Evolutionary conservation across 2,113 vertebrate species (phyloP).

Genomic region (Semicossyphus pulcher): DNA sequence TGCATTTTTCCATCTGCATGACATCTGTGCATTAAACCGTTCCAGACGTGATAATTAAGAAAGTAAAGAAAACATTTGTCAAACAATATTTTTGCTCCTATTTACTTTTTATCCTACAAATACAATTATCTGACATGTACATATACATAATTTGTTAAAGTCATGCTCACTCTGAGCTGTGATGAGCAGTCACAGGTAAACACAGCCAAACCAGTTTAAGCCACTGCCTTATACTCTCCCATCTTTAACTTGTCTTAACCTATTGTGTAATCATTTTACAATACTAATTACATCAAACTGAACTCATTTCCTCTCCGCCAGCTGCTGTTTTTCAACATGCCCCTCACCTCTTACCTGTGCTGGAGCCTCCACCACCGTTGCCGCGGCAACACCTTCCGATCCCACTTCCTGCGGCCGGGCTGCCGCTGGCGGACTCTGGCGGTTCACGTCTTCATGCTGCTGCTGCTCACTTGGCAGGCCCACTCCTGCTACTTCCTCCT

Average conservation of each 20-base stretch:
- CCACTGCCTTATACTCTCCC: neutral
- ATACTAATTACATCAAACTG: constrained; percentile 11
- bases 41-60: no score
- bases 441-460: constrained; percentile 85
- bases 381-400: constrained; percentile 88
- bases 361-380: constrained; percentile 92
- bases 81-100: no score
- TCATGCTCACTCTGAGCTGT: neutral
- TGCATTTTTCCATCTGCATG: no score
- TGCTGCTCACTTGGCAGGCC: constrained; percentile 91
- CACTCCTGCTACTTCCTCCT: constrained; percentile 92
- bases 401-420: constrained; percentile 84
- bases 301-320: constrained; percentile 66
- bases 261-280: neutral
- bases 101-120: neutral
- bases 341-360: constrained; percentile 91
- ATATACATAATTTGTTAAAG: neutral
- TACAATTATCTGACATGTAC: neutral
- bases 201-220: neutral
- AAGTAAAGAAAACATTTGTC: no score
- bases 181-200: no score
- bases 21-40: no score
- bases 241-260: neutral
- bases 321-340: constrained; percentile 95
- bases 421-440: constrained; percentile 69